phyloP scores from a whole-genome alignment of 2,888 invertebrate species.

The Tetranychus piercei region DNA sequence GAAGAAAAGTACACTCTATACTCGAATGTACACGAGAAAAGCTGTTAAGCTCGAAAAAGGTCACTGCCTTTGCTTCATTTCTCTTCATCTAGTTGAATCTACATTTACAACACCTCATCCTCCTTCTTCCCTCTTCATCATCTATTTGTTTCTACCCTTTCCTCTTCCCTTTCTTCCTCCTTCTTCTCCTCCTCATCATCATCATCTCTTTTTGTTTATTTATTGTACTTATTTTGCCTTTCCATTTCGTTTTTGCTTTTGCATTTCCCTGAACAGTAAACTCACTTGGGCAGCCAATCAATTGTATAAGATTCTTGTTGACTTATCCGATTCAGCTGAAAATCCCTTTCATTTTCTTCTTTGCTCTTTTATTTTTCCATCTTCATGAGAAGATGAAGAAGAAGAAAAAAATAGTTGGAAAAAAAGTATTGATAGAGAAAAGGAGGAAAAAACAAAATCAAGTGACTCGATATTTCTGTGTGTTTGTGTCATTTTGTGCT shows the following conservation, averaged over 20 bases:
- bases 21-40: background rate
- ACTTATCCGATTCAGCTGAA: background rate
- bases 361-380: background rate
- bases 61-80: background rate
- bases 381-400: background rate
- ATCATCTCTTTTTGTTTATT: background rate
- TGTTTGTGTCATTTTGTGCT: no score
- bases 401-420: background rate
- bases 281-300: slow-evolving; percentile 2
- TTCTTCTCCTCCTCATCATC: background rate
- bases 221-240: background rate
- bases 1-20: background rate
- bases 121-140: background rate
- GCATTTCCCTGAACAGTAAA: background rate
- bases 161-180: no score
- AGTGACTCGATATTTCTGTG: no score
- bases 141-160: no score
- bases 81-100: background rate
- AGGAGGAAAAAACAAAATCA: no score
- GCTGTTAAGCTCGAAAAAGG: background rate
- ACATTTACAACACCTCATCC: background rate
- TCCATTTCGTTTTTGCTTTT: background rate
- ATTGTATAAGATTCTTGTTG: background rate
- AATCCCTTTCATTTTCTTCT: background rate
- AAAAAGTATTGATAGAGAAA: background rate